Percentiles rank a stretch among this genome's conserved stretches.
Conservation (phyloP, 2,888 invertebrate genomes). For the Eueremaeus valkanovi region DNA sequence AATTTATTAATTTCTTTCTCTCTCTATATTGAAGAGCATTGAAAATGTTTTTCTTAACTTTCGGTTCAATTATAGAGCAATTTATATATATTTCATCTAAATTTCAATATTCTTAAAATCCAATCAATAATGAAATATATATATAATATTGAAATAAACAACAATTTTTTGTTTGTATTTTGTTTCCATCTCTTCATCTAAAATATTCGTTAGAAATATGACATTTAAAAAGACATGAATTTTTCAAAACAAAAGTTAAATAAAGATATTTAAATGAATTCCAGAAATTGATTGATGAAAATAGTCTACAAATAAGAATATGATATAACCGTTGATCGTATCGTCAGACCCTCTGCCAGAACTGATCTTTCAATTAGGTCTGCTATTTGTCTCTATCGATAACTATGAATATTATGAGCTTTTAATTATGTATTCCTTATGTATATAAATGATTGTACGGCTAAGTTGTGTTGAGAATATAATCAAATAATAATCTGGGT, state of each 20-base stretch:
- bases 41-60: background rate
- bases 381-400: background rate
- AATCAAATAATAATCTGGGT: background rate
- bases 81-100: background rate
- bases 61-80: background rate
- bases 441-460: constrained; percentile 22
- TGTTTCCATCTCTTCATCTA: background rate
- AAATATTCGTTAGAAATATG: background rate
- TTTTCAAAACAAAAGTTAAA: background rate
- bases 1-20: constrained; percentile 3
- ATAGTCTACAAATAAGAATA: constrained; percentile 7
- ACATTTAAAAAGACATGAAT: constrained; percentile 26
- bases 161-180: constrained; percentile 15
- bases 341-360: constrained; percentile 10
- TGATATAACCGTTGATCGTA: constrained; percentile 4
- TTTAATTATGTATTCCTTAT: background rate
- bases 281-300: background rate
- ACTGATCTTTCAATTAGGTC: constrained; percentile 19
- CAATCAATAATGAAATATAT: constrained; percentile 24
- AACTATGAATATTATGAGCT: constrained; percentile 1
- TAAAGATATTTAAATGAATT: background rate
- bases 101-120: background rate
- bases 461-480: background rate
- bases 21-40: constrained; percentile 21
- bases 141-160: constrained; percentile 20